Conservation (phyloP, 2,888 invertebrate species). For the Rotaria sp. region DNA sequence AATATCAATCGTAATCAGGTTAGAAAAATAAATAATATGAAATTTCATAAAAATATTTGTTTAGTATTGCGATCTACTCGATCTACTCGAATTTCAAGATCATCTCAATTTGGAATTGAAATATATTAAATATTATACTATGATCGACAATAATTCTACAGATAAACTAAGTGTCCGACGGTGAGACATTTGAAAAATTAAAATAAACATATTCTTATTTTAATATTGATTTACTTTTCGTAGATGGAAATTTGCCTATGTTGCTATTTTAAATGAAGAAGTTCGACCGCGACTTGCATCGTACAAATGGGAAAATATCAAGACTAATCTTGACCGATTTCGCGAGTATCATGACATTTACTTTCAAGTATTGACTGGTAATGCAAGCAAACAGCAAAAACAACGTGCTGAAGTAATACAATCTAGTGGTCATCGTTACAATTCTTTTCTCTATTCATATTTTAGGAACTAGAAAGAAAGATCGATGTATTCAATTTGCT, state of each 20-base stretch:
- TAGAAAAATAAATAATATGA: not conserved
- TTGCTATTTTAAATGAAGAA: constrained; percentile 72
- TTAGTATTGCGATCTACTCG: constrained; percentile 84
- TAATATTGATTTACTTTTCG: too few species aligned
- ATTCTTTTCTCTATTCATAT: not conserved
- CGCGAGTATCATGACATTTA: not conserved
- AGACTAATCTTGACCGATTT: constrained; percentile 44
- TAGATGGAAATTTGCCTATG: constrained; percentile 89
- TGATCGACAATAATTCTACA: constrained; percentile 58
- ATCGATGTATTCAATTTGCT: constrained; percentile 85
- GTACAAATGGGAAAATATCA: constrained; percentile 87
- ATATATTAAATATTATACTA: constrained; percentile 77
- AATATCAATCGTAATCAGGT: constrained; percentile 36
- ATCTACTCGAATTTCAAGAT: too few species aligned
- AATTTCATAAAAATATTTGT: constrained; percentile 17
- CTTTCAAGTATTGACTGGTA: not conserved
- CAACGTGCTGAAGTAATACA: not conserved
- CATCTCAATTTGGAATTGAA: constrained; percentile 71
- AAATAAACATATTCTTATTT: too few species aligned
- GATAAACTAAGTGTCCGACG: constrained; percentile 62
- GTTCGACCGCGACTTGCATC: constrained; percentile 68
- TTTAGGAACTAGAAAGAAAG: constrained; percentile 66
- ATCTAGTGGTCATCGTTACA: not conserved
- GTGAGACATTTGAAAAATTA: not conserved
- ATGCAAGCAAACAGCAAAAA: not conserved